Base-by-base conservation (phyloP, 2,113 vertebrate species). In the Spermophilus dauricus region DNA sequence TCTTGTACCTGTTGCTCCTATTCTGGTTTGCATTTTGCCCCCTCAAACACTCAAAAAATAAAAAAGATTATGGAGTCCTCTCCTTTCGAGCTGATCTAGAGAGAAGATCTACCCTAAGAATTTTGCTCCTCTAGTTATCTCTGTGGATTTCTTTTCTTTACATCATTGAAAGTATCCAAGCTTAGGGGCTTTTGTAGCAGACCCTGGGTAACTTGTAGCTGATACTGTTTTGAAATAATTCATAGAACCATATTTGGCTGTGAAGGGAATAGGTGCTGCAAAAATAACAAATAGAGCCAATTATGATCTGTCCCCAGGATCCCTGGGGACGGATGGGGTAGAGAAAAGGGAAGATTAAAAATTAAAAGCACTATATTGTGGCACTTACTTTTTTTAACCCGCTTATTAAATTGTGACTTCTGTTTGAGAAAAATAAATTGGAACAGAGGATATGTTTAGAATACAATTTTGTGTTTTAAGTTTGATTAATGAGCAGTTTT, bases 401-500 rank as follows among this genome's bases (percentile, higher is more conserved):
- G n/a, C 42, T 94, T 91, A 93, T 90, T 96, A 86, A 95, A 93
- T 95, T 94, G 89, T 94, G 87, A 97, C 70, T 97, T 96, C 63
- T 85, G 83, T 96, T 97, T 89, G 73, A 93, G 81, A 81, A 97
- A 96, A 96, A 96, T 91, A 97, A 93, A 86, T 86, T 91, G 95
- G 86, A 96, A 95, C 81, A 97, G 95, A 97, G 51, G 30, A 4
- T 95, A 45, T 95, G 63, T 94, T 97, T 94, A 96, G 94, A 89
- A 94, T 94, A 92, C 26, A 97, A 53, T 94, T 94, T 89, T 94
- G 58, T 91, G 0, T 84, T 95, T 98, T 89, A 90, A 92, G 91
- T 69, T 86, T 96, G 58, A 94, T 78, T 86, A 85, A 96, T 96
- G 96, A 97, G 95, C 28, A 78, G 86, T 91, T 97, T 98, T 95